Percentiles rank a stretch among this genome's conserved stretches.
phyloP scores from a whole-genome alignment of 2,888 invertebrate species.

The Aplocera efformata region DNA sequence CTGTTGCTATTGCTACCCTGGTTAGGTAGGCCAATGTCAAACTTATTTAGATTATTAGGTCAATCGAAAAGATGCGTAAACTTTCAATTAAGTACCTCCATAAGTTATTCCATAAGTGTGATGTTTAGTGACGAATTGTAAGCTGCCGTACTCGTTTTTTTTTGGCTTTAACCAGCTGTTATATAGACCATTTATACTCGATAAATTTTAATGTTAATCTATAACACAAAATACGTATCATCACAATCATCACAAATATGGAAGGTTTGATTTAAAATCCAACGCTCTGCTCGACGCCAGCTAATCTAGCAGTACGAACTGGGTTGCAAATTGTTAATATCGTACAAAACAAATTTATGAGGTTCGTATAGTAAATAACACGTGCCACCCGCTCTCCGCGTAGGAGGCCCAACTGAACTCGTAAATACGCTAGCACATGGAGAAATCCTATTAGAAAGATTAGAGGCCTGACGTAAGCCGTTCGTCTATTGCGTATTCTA shows the following conservation, averaged over 20 bases:
- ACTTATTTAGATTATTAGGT: slow-evolving; percentile 31
- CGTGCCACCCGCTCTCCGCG: slow-evolving; percentile 40
- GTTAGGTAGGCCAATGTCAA: slow-evolving; percentile 29
- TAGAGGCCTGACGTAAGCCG: slow-evolving; percentile 39
- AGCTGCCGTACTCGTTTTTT: slow-evolving; percentile 9
- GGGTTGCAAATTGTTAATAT: not conserved
- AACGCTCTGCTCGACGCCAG: no score
- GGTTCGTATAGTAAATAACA: slow-evolving; percentile 41
- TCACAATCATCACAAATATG: no score
- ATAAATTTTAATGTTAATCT: no score
- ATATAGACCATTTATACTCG: no score
- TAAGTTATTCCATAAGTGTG: slow-evolving; percentile 8
- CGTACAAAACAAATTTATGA: slow-evolving; percentile 26
- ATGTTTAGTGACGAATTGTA: no score
- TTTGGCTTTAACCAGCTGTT: not conserved
- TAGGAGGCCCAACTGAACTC: slow-evolving; percentile 33
- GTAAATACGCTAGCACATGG: slow-evolving; percentile 36
- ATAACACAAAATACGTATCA: no score
- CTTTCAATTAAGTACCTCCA: slow-evolving; percentile 11
- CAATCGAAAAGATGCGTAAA: slow-evolving; percentile 17
- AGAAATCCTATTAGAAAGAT: slow-evolving; percentile 48
- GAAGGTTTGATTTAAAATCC: not conserved
- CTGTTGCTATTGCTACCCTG: slow-evolving; percentile 28
- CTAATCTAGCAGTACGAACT: not conserved
- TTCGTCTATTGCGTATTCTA: slow-evolving; percentile 29